A percentile compares a stretch with the other conserved stretches of the same genome.
Evolutionary conservation across 2,797 vertebrate species (phyloP).

Genomic region (Lacerta viridis): DNA sequence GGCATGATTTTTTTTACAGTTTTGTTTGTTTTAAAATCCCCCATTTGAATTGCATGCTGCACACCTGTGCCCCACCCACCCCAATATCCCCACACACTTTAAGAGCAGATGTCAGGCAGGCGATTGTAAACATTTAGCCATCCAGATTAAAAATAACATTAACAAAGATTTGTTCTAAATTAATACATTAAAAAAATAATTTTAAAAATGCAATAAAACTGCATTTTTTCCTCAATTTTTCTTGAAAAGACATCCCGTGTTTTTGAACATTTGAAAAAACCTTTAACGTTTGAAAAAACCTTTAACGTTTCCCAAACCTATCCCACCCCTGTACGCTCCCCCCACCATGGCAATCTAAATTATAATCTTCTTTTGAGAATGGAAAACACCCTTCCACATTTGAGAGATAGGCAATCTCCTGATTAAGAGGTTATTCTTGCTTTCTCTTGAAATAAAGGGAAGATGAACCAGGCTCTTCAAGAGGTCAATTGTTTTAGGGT

Average conservation of each 20-base stretch:
- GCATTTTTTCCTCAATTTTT: slow-evolving; percentile 50
- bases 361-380: slow-evolving; percentile 11
- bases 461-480: background rate
- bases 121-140: slow-evolving; percentile 47
- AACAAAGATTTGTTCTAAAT: slow-evolving; percentile 55
- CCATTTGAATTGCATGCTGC: slow-evolving; percentile 50
- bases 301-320: slow-evolving; percentile 21
- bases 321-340: background rate
- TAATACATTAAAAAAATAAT: slow-evolving; percentile 59
- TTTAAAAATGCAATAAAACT: slow-evolving; percentile 67
- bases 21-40: slow-evolving; percentile 47
- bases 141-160: slow-evolving; percentile 52
- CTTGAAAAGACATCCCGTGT: slow-evolving; percentile 43
- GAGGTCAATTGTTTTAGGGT: background rate
- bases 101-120: slow-evolving; percentile 54
- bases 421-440: slow-evolving; percentile 25
- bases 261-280: slow-evolving; percentile 11
- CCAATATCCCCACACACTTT: slow-evolving; percentile 20
- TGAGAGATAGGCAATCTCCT: slow-evolving; percentile 4
- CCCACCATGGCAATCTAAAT: background rate
- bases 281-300: slow-evolving; percentile 24
- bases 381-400: slow-evolving; percentile 9
- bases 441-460: slow-evolving; percentile 34
- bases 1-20: slow-evolving; percentile 47
- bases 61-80: slow-evolving; percentile 22